A percentile compares a stretch with the other conserved stretches of the same genome.
phyloP scores from a whole-genome alignment of 2,888 invertebrate species.

The Onthophagus sagittarius region DNA sequence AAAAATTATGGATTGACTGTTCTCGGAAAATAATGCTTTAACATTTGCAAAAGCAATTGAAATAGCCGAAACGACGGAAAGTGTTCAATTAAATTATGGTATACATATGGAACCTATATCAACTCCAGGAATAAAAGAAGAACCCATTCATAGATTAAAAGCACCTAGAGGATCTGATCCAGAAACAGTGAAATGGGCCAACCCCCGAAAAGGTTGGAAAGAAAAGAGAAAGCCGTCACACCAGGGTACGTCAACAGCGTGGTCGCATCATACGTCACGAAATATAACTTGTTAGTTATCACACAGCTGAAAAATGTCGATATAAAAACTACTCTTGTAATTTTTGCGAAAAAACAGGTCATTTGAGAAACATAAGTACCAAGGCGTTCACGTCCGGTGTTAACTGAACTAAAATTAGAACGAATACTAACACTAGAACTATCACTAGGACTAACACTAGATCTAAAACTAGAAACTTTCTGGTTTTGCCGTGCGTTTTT shows the following conservation, averaged over 20 bases:
- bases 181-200: background rate
- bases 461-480: too few relatives aligned
- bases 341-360: conserved; percentile 15
- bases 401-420: too few relatives aligned
- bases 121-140: conserved; percentile 1
- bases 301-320: conserved; percentile 14
- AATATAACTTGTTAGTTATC: conserved; percentile 13
- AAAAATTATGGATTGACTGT: conserved; percentile 16
- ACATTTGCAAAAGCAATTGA: conserved; percentile 16
- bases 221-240: too few relatives aligned
- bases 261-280: too few relatives aligned
- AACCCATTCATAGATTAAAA: conserved; percentile 14
- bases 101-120: background rate
- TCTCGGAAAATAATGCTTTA: conserved; percentile 7
- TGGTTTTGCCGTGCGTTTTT: too few relatives aligned
- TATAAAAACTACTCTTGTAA: conserved; percentile 17
- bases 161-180: background rate
- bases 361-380: too few relatives aligned
- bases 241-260: too few relatives aligned
- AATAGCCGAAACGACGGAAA: conserved; percentile 16
- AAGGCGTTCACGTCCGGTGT: too few relatives aligned
- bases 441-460: too few relatives aligned
- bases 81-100: background rate
- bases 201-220: too few relatives aligned
- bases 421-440: too few relatives aligned